phyloP scores from a whole-genome alignment of 2,888 invertebrate species.

The Ceraclea dissimilis region DNA sequence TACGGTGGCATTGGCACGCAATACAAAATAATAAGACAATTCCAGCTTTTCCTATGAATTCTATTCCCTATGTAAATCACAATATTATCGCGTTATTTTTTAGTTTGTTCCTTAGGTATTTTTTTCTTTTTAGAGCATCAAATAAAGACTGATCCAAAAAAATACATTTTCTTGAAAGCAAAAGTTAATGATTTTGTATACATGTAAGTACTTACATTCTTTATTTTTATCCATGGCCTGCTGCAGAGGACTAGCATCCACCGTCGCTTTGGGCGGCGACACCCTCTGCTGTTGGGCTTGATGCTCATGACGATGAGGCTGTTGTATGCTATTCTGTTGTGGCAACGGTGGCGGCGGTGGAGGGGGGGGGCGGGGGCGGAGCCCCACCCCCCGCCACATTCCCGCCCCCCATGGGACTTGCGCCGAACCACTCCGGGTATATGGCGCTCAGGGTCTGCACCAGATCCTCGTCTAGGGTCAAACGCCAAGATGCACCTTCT shows the following conservation, averaged over 20 bases:
- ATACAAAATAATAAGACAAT: no score
- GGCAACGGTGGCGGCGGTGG: slow-evolving; percentile 58
- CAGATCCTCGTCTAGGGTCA: slow-evolving; percentile 87
- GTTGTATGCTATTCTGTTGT: slow-evolving; percentile 38
- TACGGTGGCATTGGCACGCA: no score
- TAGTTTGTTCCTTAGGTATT: no score
- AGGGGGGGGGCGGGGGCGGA: slow-evolving; percentile 32
- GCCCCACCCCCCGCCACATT: slow-evolving; percentile 41
- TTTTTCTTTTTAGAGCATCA: no score
- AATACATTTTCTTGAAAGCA: no score
- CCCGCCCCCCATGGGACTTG: slow-evolving; percentile 33
- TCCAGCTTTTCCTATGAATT: no score
- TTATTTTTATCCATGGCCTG: slow-evolving; percentile 94
- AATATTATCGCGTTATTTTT: no score
- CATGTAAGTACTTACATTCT: slow-evolving; percentile 75
- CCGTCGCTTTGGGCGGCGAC: slow-evolving; percentile 85
- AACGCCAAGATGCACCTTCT: slow-evolving; percentile 78
- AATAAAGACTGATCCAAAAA: no score
- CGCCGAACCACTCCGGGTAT: slow-evolving; percentile 86
- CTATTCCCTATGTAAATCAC: no score
- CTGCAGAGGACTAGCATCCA: slow-evolving; percentile 90
- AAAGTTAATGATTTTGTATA: no score
- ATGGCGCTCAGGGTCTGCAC: slow-evolving; percentile 87
- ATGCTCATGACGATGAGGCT: slow-evolving; percentile 32
- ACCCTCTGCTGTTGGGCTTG: slow-evolving; percentile 49